Evolutionary conservation across 2,113 vertebrate genomes (phyloP), one percentile per base, ranked within the genome.

Genomic region (Callocephalon fimbriatum): DNA sequence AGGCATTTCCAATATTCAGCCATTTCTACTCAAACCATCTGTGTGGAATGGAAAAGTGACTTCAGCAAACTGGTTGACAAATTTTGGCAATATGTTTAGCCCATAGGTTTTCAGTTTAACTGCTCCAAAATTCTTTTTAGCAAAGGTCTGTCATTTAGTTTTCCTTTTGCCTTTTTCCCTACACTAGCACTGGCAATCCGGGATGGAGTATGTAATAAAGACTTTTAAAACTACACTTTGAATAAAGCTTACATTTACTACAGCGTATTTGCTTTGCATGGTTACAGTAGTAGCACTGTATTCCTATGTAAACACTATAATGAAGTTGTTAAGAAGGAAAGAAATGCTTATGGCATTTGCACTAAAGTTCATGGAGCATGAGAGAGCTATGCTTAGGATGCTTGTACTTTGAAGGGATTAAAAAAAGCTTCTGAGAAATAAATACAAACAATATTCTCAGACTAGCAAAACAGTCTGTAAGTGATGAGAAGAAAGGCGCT

Each of bases 331-430:
- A 50, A 73, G 75, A 88, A 90, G 71, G 83, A 86, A 90, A 82
- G 71, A 87, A 90, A 78, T 0, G 1, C 87, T 88, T 68, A 37
- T 0, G 87, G 81, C 53, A 31, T 92, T 94, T 93, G 54, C 59
- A 29, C 68, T 93, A 6, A 95, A 93, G 90, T 90, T 96, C 94
- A 73, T 80, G 82, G 38, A 93, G 71, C 85, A 77, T 82, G 88
- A 91, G 91, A 91, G 72, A 71, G 74, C 90, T 86, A 26, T 0
- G 1, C 20, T 66, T 86, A 66, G 72, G 67, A 72, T 67, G 61
- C 78, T 88, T 26, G 19, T 83, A 29, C 71, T 96, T 95, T 35
- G 35, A 79, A 77, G 29, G 78, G 45, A 88, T 88, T 93, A 70
- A 82, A 88, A 88, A 86, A 92, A 35, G 38, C 74, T 91, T 47